Evolutionary conservation across 2,888 invertebrate genomes (phyloP), one percentile per base, ranked within the genome.

Genomic region (Odontocerum albicorne): DNA sequence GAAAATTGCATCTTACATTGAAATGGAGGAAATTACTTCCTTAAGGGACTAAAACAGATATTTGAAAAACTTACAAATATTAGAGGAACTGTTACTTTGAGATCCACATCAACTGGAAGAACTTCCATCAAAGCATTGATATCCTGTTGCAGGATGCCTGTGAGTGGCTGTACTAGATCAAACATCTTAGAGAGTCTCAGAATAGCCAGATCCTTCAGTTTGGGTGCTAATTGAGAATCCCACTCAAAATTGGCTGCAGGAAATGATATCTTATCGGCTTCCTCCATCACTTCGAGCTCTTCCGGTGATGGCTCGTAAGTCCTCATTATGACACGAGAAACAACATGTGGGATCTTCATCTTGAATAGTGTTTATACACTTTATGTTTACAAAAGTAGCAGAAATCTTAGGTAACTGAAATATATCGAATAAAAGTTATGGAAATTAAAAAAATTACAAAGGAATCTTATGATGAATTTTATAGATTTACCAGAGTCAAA

Each of bases 101-200:
- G 70, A 1, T 82, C 81, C 52, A 86, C 74, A 65, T 81, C 74
- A 2, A 77, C 74, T 1, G 85, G 80, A 60, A 82, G 73, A 52
- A 83, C 70, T 70, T 86, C 85, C 67, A 85, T 74, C 1, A 87
- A 69, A 50, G 76, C 71, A 62, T 83, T 77, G 22, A 77, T 67
- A 64, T 86, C 85, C 57, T 75, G 75, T 62, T 79, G 78, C 8
- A 84, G 74, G 27, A 86, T 69, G 50, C 19, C 42, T 15, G 44
- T 16, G 1, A 85, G 68, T n/a, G 84, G 71, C 40, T 82, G 82
- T 47, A 77, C 66, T 50, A 71, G 70, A 43, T 75, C 68, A 62
- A 83, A 83, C 35, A 71, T 58, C 55, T 62, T 71, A 1, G 77
- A 73, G 1, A 78, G 64, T 8, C 65, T 47, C 1, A 72, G 56